A percentile compares a stretch with the other conserved stretches of the same genome.
Evolutionary conservation across 2,113 vertebrate species (phyloP).

Genomic region (Peromyscus californicus): DNA sequence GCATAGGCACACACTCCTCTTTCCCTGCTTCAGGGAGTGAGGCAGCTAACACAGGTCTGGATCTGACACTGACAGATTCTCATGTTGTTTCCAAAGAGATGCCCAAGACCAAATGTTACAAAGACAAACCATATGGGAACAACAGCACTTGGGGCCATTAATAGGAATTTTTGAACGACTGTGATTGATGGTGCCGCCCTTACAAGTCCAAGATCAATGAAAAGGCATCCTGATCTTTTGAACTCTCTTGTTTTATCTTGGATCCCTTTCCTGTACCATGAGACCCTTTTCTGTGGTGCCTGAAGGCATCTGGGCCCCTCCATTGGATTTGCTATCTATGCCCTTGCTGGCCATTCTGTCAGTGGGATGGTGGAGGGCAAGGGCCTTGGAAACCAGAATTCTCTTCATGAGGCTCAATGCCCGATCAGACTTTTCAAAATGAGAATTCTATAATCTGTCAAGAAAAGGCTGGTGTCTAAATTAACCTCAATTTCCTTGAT

Average conservation of each 20-base stretch:
- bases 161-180: conserved; percentile 89
- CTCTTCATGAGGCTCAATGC: conserved; percentile 7
- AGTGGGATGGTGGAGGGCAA: conserved; percentile 5
- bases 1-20: background rate
- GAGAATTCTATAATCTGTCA: background rate
- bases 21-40: conserved; percentile 7
- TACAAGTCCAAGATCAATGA: conserved; percentile 91
- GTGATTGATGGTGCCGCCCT: conserved; percentile 90
- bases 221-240: conserved; percentile 91
- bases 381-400: conserved; percentile 5
- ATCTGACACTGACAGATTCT: conserved; percentile 88
- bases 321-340: conserved; percentile 81
- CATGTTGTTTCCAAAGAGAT: conserved; percentile 85
- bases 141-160: conserved; percentile 85
- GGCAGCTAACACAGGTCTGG: conserved; percentile 70
- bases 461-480: background rate
- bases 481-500: background rate
- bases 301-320: conserved; percentile 86
- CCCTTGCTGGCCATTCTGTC: background rate
- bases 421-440: conserved; percentile 2
- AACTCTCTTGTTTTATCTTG: conserved; percentile 88
- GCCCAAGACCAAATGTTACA: conserved; percentile 88
- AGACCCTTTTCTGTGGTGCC: conserved; percentile 86
- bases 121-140: conserved; percentile 90
- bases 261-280: conserved; percentile 84